Percentiles rank a stretch among this genome's conserved stretches.
phyloP scores from a whole-genome alignment of 64 coral and sea anemone species.

The Acropora yongei region DNA sequence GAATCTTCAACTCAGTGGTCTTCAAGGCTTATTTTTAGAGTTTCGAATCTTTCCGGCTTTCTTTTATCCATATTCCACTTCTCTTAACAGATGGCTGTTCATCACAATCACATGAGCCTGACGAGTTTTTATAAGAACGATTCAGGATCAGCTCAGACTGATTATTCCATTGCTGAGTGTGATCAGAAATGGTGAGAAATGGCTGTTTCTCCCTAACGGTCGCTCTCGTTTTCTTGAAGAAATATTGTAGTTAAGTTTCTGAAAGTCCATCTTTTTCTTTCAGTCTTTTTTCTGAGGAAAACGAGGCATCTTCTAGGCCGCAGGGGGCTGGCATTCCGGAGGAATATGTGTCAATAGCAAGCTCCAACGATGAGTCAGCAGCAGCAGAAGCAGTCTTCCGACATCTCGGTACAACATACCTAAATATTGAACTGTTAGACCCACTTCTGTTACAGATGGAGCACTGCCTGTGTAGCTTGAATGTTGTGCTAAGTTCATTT shows the following conservation, averaged over 20 bases:
- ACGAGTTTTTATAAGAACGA: neutral
- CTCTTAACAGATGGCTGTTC: neutral
- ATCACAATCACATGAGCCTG: conserved; percentile 1
- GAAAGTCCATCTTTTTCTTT: neutral
- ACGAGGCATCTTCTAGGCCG: neutral
- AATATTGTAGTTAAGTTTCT: neutral
- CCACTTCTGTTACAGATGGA: too few relatives aligned
- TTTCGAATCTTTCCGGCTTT: too few relatives aligned
- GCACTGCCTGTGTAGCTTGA: too few relatives aligned
- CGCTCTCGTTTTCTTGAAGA: neutral
- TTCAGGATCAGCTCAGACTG: neutral
- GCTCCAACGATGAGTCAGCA: conserved; percentile 64
- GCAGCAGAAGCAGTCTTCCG: conserved; percentile 73
- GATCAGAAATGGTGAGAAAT: neutral
- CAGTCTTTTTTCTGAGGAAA: neutral
- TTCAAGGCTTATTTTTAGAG: too few relatives aligned
- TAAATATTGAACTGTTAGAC: too few relatives aligned
- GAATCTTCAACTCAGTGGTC: too few relatives aligned
- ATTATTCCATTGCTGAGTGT: neutral
- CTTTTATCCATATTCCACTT: too few relatives aligned
- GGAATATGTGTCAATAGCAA: conserved; percentile 49
- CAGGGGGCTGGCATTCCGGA: conserved; percentile 9
- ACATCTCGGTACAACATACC: conserved; percentile 63
- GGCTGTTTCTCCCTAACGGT: neutral
- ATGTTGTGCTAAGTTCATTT: too few relatives aligned